These are phyloP conservation scores for Acipenser oxyrinchus DNA, from an alignment of 2,797 vertebrate genomes.

Conservation along the genomic window DNA sequence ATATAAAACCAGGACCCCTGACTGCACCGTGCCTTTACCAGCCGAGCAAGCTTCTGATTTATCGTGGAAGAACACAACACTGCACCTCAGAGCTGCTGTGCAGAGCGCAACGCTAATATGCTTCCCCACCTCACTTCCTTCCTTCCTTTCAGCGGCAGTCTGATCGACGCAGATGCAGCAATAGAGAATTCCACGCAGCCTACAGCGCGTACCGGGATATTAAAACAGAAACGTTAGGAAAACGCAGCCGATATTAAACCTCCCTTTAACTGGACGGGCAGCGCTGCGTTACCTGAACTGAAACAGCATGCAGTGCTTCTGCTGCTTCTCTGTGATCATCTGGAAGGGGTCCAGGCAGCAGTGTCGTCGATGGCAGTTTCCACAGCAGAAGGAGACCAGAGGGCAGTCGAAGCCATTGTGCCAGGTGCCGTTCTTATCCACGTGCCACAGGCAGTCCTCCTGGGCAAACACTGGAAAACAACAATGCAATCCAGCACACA, in stretches of 20 bases:
- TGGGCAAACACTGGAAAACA: conserved; percentile 56
- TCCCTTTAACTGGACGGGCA: neutral
- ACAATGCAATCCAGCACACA: no score
- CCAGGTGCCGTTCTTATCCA: conserved; percentile 81
- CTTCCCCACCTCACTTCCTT: no score
- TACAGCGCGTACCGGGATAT: neutral
- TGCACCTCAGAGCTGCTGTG: no score
- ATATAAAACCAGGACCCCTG: no score
- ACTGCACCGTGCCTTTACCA: no score
- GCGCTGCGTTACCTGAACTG: conserved; percentile 61
- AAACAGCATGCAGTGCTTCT: conserved; percentile 79
- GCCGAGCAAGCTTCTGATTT: no score
- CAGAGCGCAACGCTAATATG: no score
- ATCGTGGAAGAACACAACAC: no score
- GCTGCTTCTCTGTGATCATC: conserved; percentile 77
- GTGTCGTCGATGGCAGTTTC: conserved; percentile 77
- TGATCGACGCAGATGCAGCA: neutral
- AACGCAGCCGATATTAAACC: neutral
- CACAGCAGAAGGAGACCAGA: conserved; percentile 77
- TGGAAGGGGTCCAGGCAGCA: conserved; percentile 76
- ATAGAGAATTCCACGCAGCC: neutral
- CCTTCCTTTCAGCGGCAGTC: no score
- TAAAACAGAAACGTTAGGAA: neutral
- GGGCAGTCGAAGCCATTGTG: conserved; percentile 77
- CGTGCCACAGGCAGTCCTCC: conserved; percentile 78